Evolutionary conservation across 2,797 vertebrate species (phyloP).

Genomic region (Coreius guichenoti): DNA sequence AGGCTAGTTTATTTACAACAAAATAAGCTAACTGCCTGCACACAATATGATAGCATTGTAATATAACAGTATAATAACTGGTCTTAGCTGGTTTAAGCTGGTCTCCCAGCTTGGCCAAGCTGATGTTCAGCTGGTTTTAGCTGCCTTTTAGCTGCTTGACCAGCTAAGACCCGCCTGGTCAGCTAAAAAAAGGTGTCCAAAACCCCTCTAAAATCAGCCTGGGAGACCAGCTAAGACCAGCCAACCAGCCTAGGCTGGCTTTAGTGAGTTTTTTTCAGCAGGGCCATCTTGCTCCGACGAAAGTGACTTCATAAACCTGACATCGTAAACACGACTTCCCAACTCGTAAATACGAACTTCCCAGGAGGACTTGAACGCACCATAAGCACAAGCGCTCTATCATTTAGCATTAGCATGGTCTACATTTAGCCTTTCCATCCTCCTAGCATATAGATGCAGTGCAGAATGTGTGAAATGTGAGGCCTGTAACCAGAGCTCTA

Average conservation of each 20-base stretch:
- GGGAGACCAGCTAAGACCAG: too few relatives aligned
- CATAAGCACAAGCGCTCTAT: background rate
- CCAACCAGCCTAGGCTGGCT: too few relatives aligned
- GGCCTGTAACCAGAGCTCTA: slow-evolving; percentile 50
- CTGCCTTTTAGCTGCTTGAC: too few relatives aligned
- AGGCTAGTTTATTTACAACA: background rate
- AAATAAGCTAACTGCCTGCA: background rate
- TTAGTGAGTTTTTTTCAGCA: too few relatives aligned
- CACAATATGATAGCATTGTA: background rate
- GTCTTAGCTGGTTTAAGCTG: too few relatives aligned
- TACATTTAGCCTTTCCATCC: slow-evolving; percentile 17
- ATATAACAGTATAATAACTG: background rate
- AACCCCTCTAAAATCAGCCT: too few relatives aligned
- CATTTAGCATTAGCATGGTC: background rate
- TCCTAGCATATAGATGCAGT: slow-evolving; percentile 39
- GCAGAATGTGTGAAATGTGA: slow-evolving; percentile 39
- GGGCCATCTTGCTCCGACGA: too few relatives aligned
- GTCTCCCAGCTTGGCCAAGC: too few relatives aligned
- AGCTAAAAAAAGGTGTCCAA: too few relatives aligned
- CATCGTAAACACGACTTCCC: background rate
- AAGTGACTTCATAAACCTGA: background rate
- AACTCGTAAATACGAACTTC: background rate
- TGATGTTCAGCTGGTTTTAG: too few relatives aligned
- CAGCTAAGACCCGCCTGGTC: too few relatives aligned
- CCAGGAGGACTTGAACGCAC: background rate